Base-by-base conservation (phyloP, 2,888 invertebrate species). In the Clepsis dumicolana region DNA sequence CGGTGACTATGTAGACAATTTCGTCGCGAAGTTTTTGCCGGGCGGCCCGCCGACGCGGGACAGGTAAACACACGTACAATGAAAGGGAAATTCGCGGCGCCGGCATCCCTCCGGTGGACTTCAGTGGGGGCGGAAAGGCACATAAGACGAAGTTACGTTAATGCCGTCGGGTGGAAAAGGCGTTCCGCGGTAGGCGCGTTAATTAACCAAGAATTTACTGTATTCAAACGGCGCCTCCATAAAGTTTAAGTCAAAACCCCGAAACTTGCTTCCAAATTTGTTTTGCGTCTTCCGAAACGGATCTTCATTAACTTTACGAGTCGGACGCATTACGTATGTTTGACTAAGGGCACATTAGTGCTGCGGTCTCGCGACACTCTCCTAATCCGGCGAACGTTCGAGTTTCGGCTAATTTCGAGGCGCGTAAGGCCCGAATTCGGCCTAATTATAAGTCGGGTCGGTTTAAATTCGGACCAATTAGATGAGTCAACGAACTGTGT, bases 401-500 rank as follows among this genome's bases (percentile, higher is more conserved):
- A 85, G 91, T 87, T 88, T 84, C 80, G 80, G 86, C 91, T 89
- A 90, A 92, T 92, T 91, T 88, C 81, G 81, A 77, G 81, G 80
- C 86, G 86, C 87, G 87, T 88, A 86, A 85, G 87, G 83, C 83
- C 82, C 80, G 81, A 86, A 88, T 89, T 86, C 74, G 75, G 81
- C 81, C 90, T 90, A 92, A 92, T 92, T 91, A 91, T 91, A 89
- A 89, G 91, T 87, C 82, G 89, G 87, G 87, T 87, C 86, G 83
- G 86, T 83, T 85, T 86, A 83, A 92, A 91, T 93, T 93, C 90
- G 87, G 88, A 91, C 92, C 93, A 93, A 93, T 93, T 93, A 93
- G 92, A 91, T 89, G 88, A 92, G 86, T 86, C 92, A 92, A 91
- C 93, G 93, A 92, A 90, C 91, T 92, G 91, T 91, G 91, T 91